phyloP scores from a whole-genome alignment of 1,140 invertebrate species.

The Zaprionus camerounensis region DNA sequence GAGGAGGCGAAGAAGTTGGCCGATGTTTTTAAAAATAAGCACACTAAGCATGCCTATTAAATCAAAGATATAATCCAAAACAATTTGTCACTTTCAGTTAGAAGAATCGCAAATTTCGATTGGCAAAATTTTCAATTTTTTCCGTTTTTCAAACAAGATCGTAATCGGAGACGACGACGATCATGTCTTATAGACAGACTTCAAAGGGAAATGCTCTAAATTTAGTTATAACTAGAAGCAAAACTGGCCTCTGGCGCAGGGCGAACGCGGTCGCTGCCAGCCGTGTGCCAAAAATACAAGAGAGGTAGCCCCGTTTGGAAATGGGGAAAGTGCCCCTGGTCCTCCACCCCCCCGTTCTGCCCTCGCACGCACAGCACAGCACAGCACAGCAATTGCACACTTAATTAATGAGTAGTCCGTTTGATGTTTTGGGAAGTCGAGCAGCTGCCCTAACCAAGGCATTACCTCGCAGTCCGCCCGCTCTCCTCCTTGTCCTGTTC shows the following conservation, averaged over 20 bases:
- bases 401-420: conserved; percentile 79
- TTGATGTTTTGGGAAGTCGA: conserved; percentile 77
- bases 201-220: conserved; percentile 72
- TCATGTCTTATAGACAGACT: conserved; percentile 44
- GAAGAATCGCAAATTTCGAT: not conserved
- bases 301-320: conserved; percentile 19
- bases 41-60: conserved; percentile 17
- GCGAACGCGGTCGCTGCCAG: conserved; percentile 9
- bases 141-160: not conserved
- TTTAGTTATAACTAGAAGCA: conserved; percentile 66
- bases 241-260: conserved; percentile 36
- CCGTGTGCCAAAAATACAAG: conserved; percentile 56
- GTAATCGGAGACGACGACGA: conserved; percentile 3
- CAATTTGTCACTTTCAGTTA: conserved; percentile 50
- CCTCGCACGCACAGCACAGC: conserved; percentile 6
- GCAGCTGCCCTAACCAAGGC: conserved; percentile 44
- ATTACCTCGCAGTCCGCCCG: not conserved
- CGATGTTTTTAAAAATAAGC: not conserved
- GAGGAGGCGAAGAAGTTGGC: not conserved
- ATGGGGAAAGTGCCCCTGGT: conserved; percentile 1
- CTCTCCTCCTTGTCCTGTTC: not conserved
- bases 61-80: conserved; percentile 42
- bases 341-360: not conserved
- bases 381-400: conserved; percentile 69
- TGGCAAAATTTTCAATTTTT: not conserved